Evolutionary conservation across 2,797 vertebrate genomes (phyloP).

Genomic region (Chrysolophus pictus): DNA sequence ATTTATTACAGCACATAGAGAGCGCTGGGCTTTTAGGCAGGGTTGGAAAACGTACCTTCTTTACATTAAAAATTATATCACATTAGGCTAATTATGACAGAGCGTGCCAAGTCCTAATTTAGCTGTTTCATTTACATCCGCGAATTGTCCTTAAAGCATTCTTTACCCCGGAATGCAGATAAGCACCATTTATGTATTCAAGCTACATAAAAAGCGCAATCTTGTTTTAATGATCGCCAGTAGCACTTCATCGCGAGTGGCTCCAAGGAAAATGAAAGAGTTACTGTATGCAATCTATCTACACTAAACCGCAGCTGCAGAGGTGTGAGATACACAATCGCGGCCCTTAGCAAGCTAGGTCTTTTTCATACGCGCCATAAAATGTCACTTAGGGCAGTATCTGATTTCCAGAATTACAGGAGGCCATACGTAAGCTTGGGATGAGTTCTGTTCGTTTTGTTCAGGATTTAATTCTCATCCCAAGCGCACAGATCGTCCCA

Average conservation of each 20-base stretch:
- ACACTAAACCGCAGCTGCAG: constrained; percentile 67
- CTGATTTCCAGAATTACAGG: constrained; percentile 77
- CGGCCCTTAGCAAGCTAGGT: constrained; percentile 67
- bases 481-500: neutral
- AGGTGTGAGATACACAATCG: constrained; percentile 70
- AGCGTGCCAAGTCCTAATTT: constrained; percentile 57
- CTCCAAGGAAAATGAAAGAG: constrained; percentile 49
- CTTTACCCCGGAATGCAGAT: constrained; percentile 65
- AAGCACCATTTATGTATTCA: constrained; percentile 72
- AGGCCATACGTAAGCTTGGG: constrained; percentile 61
- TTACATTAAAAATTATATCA: constrained; percentile 76
- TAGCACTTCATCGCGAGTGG: constrained; percentile 72
- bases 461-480: constrained; percentile 49
- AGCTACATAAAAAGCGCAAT: constrained; percentile 76
- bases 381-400: constrained; percentile 73
- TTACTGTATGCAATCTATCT: constrained; percentile 66
- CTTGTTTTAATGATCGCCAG: constrained; percentile 73
- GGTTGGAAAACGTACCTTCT: constrained; percentile 76
- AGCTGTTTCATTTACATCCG: constrained; percentile 70
- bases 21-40: constrained; percentile 70
- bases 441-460: constrained; percentile 63
- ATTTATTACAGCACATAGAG: constrained; percentile 80
- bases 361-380: constrained; percentile 76
- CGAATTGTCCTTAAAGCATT: constrained; percentile 72
- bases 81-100: constrained; percentile 70